Evolutionary conservation across 2,888 invertebrate species (phyloP).

Genomic region (Thyatira batis): DNA sequence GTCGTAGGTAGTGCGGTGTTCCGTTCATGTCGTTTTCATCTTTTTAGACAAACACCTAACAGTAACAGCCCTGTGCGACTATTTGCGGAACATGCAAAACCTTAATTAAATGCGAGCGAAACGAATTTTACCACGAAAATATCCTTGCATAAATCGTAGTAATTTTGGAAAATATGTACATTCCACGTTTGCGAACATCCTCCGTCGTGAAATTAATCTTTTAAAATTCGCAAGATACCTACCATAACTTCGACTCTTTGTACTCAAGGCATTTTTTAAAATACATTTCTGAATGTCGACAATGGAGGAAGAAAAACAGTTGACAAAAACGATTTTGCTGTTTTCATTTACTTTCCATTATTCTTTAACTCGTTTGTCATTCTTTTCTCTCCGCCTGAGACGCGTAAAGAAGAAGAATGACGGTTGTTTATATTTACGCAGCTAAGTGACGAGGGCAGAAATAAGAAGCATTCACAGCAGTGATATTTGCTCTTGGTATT

Average conservation of each 20-base stretch:
- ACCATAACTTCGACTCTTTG: slow-evolving; percentile 44
- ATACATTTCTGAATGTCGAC: slow-evolving; percentile 56
- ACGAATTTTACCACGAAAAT: slow-evolving; percentile 19
- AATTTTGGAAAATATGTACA: slow-evolving; percentile 26
- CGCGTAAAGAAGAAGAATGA: slow-evolving; percentile 72
- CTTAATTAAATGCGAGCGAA: slow-evolving; percentile 15
- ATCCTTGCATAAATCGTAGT: slow-evolving; percentile 24
- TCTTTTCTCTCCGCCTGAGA: slow-evolving; percentile 67
- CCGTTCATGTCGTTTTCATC: background rate
- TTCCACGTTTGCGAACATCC: slow-evolving; percentile 28
- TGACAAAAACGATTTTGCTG: slow-evolving; percentile 76
- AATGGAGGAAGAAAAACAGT: slow-evolving; percentile 63
- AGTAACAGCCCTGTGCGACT: background rate
- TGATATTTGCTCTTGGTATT: background rate
- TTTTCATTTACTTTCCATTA: slow-evolving; percentile 80
- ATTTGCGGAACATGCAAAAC: slow-evolving; percentile 11
- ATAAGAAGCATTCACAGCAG: slow-evolving; percentile 59
- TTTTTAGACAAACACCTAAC: background rate
- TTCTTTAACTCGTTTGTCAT: slow-evolving; percentile 78
- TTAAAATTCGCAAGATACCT: slow-evolving; percentile 48
- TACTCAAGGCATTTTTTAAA: slow-evolving; percentile 45
- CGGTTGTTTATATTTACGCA: slow-evolving; percentile 73
- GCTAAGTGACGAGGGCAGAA: slow-evolving; percentile 65
- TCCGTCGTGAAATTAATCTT: slow-evolving; percentile 36
- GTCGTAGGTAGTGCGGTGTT: background rate